phyloP scores from a whole-genome alignment of 2,113 vertebrate species.

The Dendrocopos noguchii region DNA sequence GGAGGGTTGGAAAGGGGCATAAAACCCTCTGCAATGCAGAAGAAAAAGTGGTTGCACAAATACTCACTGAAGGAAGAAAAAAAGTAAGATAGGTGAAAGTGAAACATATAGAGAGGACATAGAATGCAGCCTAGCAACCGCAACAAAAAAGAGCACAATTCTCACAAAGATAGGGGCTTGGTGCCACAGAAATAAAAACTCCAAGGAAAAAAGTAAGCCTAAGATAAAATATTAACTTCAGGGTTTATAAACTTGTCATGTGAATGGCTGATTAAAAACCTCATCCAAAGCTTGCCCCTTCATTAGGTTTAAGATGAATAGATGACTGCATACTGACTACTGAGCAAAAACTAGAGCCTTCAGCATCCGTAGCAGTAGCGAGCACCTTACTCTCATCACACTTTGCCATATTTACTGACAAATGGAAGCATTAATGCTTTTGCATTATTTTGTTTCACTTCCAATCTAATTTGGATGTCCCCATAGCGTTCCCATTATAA shows the following conservation, averaged over 20 bases:
- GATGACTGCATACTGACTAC: accelerated
- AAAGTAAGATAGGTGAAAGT: background rate
- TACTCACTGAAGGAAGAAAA: background rate
- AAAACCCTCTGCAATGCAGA: background rate
- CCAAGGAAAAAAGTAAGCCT: background rate
- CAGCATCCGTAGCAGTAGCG: background rate
- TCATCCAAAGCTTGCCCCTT: background rate
- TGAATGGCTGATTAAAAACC: background rate
- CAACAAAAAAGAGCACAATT: background rate
- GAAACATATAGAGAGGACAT: background rate
- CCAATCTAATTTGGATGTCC: background rate
- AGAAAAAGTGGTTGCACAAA: background rate
- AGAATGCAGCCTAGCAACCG: background rate
- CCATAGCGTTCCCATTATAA: background rate
- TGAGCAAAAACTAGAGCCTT: background rate
- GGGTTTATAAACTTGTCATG: background rate
- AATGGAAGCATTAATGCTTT: background rate
- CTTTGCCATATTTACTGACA: background rate
- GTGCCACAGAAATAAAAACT: background rate
- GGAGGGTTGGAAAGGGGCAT: too few relatives aligned
- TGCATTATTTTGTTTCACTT: background rate
- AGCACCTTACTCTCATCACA: background rate
- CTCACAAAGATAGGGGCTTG: background rate
- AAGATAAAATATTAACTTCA: background rate
- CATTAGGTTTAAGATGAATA: background rate